These are phyloP conservation scores for Branchinecta lindahli DNA, from an alignment of 1,140 invertebrate species.

Conservation along the genomic window DNA sequence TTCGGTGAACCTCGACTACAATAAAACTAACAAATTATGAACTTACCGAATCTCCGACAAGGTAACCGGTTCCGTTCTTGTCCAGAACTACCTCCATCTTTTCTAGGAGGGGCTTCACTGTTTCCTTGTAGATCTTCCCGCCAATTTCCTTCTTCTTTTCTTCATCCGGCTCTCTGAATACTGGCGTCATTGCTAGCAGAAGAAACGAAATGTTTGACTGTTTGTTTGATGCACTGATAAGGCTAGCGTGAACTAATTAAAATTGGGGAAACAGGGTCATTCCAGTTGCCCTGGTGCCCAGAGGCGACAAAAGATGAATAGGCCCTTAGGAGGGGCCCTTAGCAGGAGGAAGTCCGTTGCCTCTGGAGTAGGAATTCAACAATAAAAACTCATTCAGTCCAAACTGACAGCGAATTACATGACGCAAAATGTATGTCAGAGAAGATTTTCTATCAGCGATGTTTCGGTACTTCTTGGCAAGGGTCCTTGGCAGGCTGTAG, in stretches of 20 bases:
- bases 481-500: too few relatives aligned
- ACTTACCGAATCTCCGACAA: slow-evolving; percentile 22
- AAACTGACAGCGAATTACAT: too few relatives aligned
- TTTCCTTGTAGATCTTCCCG: slow-evolving; percentile 18
- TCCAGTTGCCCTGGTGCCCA: slow-evolving; percentile 6
- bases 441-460: too few relatives aligned
- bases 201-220: slow-evolving; percentile 22
- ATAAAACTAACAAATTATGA: not conserved
- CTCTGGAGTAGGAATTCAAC: too few relatives aligned
- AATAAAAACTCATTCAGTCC: too few relatives aligned
- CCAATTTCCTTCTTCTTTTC: slow-evolving; percentile 19
- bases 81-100: slow-evolving; percentile 19
- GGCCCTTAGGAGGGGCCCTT: too few relatives aligned
- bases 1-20: too few relatives aligned
- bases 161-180: slow-evolving; percentile 28
- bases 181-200: slow-evolving; percentile 28
- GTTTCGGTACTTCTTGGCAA: too few relatives aligned
- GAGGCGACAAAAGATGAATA: too few relatives aligned
- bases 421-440: too few relatives aligned
- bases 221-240: slow-evolving; percentile 20
- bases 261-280: not conserved
- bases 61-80: slow-evolving; percentile 19
- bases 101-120: slow-evolving; percentile 16
- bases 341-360: too few relatives aligned
- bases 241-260: not conserved